These are phyloP conservation scores for Thamnophis elegans DNA, from an alignment of 2,797 vertebrate species.

Conservation along the genomic window DNA sequence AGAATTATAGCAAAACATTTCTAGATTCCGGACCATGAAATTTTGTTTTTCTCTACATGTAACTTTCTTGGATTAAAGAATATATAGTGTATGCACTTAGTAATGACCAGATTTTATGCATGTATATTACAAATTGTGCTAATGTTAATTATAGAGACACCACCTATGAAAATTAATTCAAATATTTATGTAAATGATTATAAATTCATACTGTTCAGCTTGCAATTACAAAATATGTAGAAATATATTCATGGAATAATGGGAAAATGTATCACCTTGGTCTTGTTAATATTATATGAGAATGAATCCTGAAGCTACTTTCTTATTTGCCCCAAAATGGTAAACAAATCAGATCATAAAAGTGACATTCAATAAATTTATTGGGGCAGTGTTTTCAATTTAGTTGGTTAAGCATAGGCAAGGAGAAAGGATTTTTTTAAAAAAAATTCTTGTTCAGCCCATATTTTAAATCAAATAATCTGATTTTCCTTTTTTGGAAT, in stretches of 20 bases:
- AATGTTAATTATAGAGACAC: background rate
- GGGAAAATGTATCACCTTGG: background rate
- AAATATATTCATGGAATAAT: background rate
- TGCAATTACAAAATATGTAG: background rate
- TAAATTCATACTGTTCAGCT: background rate
- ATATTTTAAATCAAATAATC: background rate
- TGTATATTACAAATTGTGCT: background rate
- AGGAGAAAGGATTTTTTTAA: background rate
- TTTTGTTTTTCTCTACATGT: background rate
- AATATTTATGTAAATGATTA: background rate
- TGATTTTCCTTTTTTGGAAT: background rate
- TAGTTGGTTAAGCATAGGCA: background rate
- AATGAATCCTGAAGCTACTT: background rate
- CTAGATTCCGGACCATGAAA: background rate
- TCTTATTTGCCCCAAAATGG: background rate
- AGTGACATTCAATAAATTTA: background rate
- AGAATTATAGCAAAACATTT: background rate
- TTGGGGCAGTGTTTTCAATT: background rate
- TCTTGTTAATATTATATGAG: background rate
- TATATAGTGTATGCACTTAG: background rate
- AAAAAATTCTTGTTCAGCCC: background rate
- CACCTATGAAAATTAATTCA: constrained; percentile 7
- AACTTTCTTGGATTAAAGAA: background rate
- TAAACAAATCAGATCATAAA: background rate
- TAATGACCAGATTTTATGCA: background rate